Evolutionary conservation across 2,888 invertebrate species (phyloP).

Genomic region (Peribatodes rhomboidaria): DNA sequence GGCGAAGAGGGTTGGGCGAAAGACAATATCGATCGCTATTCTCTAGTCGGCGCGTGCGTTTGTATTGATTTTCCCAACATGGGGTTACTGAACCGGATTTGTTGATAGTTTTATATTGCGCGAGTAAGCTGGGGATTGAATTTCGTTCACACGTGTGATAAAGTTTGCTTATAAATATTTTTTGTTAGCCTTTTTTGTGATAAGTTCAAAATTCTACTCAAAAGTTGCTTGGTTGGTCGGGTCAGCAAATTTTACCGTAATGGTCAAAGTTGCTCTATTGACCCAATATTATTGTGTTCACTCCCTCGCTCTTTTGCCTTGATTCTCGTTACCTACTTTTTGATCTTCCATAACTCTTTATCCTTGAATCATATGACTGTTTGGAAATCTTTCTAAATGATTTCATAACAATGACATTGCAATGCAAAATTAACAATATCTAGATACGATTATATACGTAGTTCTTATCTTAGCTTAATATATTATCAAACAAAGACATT

Average conservation of each 20-base stretch:
- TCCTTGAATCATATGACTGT: too few relatives aligned
- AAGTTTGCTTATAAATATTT: constrained; percentile 18
- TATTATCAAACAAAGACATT: not conserved
- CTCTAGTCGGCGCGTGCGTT: constrained; percentile 67
- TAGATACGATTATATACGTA: not conserved
- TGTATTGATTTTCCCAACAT: constrained; percentile 66
- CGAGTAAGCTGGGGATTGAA: constrained; percentile 38
- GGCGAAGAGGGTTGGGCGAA: constrained; percentile 64
- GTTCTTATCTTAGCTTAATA: not conserved
- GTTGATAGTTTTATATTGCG: constrained; percentile 41
- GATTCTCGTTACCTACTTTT: too few relatives aligned
- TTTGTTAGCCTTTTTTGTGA: not conserved
- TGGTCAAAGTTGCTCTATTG: too few relatives aligned
- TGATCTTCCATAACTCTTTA: too few relatives aligned
- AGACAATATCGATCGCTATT: constrained; percentile 76
- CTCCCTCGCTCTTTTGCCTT: too few relatives aligned
- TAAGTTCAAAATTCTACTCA: not conserved
- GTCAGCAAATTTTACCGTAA: too few relatives aligned
- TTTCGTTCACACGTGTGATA: constrained; percentile 37
- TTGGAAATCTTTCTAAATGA: too few relatives aligned
- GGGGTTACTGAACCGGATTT: constrained; percentile 57
- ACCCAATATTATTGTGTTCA: too few relatives aligned
- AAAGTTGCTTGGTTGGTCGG: too few relatives aligned
- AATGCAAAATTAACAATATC: not conserved
- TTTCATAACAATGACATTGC: not conserved